A percentile compares a stretch with the other conserved stretches of the same genome.
Evolutionary conservation across 2,113 vertebrate species (phyloP).

Genomic region (Pelobates fuscus): DNA sequence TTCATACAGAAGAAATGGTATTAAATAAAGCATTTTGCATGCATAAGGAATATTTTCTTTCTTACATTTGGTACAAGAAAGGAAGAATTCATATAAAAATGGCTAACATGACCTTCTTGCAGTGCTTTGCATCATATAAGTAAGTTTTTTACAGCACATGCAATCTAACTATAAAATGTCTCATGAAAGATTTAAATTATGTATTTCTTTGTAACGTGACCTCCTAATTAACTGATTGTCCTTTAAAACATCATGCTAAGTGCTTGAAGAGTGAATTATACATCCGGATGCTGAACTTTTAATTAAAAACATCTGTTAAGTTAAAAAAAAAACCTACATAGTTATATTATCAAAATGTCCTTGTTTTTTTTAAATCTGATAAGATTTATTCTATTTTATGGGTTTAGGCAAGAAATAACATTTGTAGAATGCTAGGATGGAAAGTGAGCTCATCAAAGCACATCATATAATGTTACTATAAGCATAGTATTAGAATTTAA

Average conservation of each 20-base stretch:
- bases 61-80: not conserved
- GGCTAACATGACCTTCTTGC: conserved; percentile 25
- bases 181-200: conserved; percentile 47
- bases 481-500: conserved; percentile 44
- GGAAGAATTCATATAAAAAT: conserved; percentile 1
- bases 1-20: too few species aligned
- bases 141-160: conserved; percentile 25
- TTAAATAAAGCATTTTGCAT: not conserved
- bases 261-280: conserved; percentile 46
- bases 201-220: conserved; percentile 39
- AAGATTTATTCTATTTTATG: conserved; percentile 17
- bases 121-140: conserved; percentile 4
- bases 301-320: conserved; percentile 48
- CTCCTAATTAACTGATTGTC: conserved; percentile 47
- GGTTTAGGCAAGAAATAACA: conserved; percentile 29
- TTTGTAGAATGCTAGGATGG: conserved; percentile 22
- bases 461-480: conserved; percentile 45
- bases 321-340: conserved; percentile 25
- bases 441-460: conserved; percentile 35
- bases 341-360: conserved; percentile 32
- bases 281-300: conserved; percentile 37
- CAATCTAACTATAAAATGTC: conserved; percentile 42
- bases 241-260: conserved; percentile 49
- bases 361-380: not conserved
- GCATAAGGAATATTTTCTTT: not conserved